phyloP scores from a whole-genome alignment of 1,140 invertebrate species.

The Melitaea cinxia region DNA sequence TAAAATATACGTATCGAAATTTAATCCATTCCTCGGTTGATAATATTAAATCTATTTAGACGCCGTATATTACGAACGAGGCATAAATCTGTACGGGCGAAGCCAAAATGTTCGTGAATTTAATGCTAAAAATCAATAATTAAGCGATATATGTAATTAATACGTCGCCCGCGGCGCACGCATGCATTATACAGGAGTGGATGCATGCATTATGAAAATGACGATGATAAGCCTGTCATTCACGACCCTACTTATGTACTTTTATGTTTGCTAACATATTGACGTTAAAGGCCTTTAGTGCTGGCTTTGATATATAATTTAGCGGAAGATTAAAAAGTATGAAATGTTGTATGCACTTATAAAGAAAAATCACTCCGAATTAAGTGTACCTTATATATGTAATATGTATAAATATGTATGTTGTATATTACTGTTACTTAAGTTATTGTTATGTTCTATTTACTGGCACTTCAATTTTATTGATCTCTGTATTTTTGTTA shows the following conservation, averaged over 20 bases:
- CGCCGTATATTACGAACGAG: slow-evolving; percentile 42
- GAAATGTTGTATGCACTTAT: too few relatives aligned
- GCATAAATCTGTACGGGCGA: slow-evolving; percentile 55
- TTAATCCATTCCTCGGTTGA: slow-evolving; percentile 18
- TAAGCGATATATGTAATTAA: slow-evolving; percentile 77
- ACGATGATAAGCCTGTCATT: slow-evolving; percentile 60
- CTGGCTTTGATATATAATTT: slow-evolving; percentile 13
- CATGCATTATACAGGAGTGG: slow-evolving; percentile 66
- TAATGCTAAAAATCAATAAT: slow-evolving; percentile 78
- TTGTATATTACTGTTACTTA: too few relatives aligned
- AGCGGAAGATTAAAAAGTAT: slow-evolving; percentile 6
- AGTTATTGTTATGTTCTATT: too few relatives aligned
- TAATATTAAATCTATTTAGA: slow-evolving; percentile 43
- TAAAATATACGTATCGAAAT: slow-evolving; percentile 20
- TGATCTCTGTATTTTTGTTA: too few relatives aligned
- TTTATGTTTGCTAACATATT: slow-evolving; percentile 30
- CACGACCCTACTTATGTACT: slow-evolving; percentile 30
- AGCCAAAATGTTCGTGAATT: slow-evolving; percentile 61
- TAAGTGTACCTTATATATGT: too few relatives aligned
- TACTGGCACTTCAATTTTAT: too few relatives aligned
- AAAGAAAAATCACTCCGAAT: not conserved
- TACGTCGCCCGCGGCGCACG: slow-evolving; percentile 55
- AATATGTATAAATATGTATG: too few relatives aligned
- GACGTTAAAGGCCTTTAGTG: slow-evolving; percentile 29
- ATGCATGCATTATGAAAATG: slow-evolving; percentile 75